phyloP scores from a whole-genome alignment of 2,888 invertebrate species.

The Epistrophe eligans region DNA sequence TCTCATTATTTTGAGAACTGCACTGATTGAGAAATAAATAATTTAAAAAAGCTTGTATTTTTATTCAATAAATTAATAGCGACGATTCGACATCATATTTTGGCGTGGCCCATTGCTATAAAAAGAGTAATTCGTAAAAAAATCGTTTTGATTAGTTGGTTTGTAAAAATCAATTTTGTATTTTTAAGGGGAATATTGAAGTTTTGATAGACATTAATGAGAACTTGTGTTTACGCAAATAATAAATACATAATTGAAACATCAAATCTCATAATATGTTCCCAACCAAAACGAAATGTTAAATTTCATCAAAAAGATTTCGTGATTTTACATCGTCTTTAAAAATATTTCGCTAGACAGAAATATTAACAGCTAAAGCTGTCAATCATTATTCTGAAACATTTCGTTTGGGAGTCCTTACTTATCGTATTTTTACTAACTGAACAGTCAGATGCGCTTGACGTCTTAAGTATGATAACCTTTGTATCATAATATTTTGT shows the following conservation, averaged over 20 bases:
- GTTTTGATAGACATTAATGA: conserved; percentile 28
- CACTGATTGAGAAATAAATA: conserved; percentile 50
- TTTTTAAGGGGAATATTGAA: conserved; percentile 28
- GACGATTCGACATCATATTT: conserved; percentile 82
- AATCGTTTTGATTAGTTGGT: conserved; percentile 68
- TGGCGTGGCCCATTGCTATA: conserved; percentile 81
- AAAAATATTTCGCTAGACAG: background rate
- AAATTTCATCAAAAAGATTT: background rate
- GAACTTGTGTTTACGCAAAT: conserved; percentile 44
- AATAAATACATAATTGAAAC: conserved; percentile 20
- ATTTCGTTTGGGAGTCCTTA: background rate
- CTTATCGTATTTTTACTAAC: background rate
- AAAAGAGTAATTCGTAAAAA: conserved; percentile 77
- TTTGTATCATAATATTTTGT: background rate
- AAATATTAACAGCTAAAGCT: background rate
- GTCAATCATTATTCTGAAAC: background rate
- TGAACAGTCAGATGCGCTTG: background rate
- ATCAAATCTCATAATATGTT: conserved; percentile 25
- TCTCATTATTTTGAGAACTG: conserved; percentile 58
- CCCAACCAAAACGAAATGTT: conserved; percentile 2
- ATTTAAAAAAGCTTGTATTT: conserved; percentile 57
- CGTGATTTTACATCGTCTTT: background rate
- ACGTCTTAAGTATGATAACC: background rate
- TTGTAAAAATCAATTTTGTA: conserved; percentile 44
- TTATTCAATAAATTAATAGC: conserved; percentile 79